phyloP scores from a whole-genome alignment of 2,797 vertebrate genomes.

The Enteromius thamalakanensis region DNA sequence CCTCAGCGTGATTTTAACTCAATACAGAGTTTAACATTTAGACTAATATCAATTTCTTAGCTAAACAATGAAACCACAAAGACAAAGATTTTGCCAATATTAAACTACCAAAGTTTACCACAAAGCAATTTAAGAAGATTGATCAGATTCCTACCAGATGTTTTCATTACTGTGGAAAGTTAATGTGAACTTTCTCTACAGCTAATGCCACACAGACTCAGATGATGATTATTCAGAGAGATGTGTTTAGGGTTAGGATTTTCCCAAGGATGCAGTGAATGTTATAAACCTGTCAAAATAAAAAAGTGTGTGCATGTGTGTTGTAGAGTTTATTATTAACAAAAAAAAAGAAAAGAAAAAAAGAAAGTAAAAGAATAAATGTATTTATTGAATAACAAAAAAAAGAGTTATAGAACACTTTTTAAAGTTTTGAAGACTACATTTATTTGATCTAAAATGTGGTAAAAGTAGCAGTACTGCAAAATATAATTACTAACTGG shows the following conservation, averaged over 20 bases:
- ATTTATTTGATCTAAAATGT: too few species aligned
- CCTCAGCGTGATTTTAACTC: not conserved
- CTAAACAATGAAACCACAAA: not conserved
- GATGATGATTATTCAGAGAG: not conserved
- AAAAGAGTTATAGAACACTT: too few species aligned
- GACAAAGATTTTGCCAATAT: not conserved
- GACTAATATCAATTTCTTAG: not conserved
- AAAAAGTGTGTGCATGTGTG: too few species aligned
- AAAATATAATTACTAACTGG: too few species aligned
- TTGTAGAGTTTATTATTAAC: too few species aligned
- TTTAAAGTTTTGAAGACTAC: too few species aligned
- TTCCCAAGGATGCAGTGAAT: too few species aligned
- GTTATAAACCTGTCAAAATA: not conserved
- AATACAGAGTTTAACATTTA: not conserved
- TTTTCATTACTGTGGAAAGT: not conserved
- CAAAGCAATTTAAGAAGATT: not conserved
- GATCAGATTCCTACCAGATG: not conserved
- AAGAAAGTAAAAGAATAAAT: too few species aligned
- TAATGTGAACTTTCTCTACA: not conserved
- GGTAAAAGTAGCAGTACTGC: too few species aligned
- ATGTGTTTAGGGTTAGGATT: too few species aligned
- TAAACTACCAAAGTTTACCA: not conserved
- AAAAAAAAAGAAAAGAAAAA: too few species aligned
- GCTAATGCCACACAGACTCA: not conserved
- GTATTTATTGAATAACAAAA: too few species aligned